phyloP scores from a whole-genome alignment of 2,797 vertebrate genomes.

The Pteronotus mesoamericanus region DNA sequence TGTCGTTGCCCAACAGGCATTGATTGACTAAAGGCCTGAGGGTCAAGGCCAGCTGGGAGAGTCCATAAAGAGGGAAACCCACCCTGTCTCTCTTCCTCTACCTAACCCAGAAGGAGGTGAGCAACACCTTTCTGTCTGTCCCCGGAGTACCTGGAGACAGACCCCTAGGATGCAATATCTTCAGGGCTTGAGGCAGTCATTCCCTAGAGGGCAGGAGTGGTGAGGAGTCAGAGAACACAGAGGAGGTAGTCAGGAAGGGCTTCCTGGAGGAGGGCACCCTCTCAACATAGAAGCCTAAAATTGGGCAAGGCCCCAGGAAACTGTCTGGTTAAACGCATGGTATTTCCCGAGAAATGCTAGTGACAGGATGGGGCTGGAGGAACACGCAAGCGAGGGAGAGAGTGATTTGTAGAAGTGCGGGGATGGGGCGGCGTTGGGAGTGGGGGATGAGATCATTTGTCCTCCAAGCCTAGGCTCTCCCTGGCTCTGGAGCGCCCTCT shows the following conservation, averaged over 20 bases:
- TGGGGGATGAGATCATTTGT: not conserved
- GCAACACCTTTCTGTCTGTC: not conserved
- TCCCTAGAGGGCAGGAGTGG: not conserved
- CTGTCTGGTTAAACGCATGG: not conserved
- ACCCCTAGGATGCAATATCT: not conserved
- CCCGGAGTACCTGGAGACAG: not conserved
- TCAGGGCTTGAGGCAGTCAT: not conserved
- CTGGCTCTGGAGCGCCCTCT: not conserved
- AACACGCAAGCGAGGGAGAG: not conserved
- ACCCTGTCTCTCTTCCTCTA: not conserved
- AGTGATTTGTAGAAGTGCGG: no score
- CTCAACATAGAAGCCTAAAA: not conserved
- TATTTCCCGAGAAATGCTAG: not conserved
- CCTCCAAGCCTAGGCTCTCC: not conserved
- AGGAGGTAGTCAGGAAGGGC: not conserved
- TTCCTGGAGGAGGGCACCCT: not conserved
- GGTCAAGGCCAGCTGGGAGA: not conserved
- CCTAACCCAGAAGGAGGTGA: not conserved
- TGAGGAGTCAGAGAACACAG: not conserved
- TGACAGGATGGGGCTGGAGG: not conserved
- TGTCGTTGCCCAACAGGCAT: conserved; percentile 50
- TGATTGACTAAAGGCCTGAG: not conserved
- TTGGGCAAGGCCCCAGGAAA: not conserved
- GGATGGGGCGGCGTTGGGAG: no score
- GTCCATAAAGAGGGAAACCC: not conserved